These are phyloP conservation scores for Agrotis puta DNA, from an alignment of 2,888 invertebrate species.

Conservation along the genomic window DNA sequence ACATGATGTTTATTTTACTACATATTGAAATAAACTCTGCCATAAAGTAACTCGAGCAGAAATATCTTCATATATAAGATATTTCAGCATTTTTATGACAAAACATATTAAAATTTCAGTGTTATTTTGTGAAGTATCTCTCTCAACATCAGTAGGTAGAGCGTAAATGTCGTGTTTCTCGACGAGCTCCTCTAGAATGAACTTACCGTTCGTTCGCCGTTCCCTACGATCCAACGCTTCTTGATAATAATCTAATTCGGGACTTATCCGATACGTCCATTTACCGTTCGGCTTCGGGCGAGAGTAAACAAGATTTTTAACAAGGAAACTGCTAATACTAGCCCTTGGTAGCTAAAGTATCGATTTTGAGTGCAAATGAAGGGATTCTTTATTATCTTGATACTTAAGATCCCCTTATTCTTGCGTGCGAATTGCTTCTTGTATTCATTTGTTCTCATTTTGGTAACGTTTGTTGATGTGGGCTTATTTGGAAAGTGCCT, in stretches of 20 bases:
- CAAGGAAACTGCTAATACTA: constrained; percentile 48
- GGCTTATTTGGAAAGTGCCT: constrained; percentile 48
- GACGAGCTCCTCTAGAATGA: constrained; percentile 44
- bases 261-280: constrained; percentile 61
- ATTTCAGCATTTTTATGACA: constrained; percentile 37
- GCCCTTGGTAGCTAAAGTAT: constrained; percentile 21
- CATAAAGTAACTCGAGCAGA: constrained; percentile 25
- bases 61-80: constrained; percentile 19
- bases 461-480: constrained; percentile 34
- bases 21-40: constrained; percentile 25
- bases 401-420: constrained; percentile 14
- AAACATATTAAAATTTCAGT: constrained; percentile 34
- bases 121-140: constrained; percentile 17
- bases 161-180: constrained; percentile 37
- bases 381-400: constrained; percentile 16
- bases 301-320: constrained; percentile 58
- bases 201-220: constrained; percentile 40
- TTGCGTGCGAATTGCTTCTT: constrained; percentile 36
- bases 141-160: constrained; percentile 22
- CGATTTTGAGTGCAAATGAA: constrained; percentile 35
- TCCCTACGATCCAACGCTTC: constrained; percentile 42
- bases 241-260: constrained; percentile 65
- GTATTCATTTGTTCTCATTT: constrained; percentile 40
- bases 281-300: constrained; percentile 35
- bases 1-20: constrained; percentile 31